Evolutionary conservation across 2,888 invertebrate genomes (phyloP), one percentile per base, ranked within the genome.

Genomic region (Drosophila kuntzei): DNA sequence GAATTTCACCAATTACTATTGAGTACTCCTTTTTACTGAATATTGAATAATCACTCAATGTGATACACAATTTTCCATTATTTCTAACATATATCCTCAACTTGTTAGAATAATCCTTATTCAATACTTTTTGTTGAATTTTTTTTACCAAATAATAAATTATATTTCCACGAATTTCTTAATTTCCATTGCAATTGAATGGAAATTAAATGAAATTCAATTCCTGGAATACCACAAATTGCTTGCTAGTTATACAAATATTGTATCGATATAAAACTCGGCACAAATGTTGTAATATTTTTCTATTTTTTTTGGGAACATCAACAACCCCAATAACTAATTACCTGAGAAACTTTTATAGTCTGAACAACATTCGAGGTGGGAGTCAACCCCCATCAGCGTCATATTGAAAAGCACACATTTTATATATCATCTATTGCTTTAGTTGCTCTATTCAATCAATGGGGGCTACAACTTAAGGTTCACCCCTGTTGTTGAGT

Each of bases 371-470:
- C 41, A 25, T 50, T 22, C 16, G n/a, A 27, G 36, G 50, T 36
- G 36, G 46, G 57, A n/a, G 36, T 20, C 47, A 27, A 58, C 58
- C 49, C 47, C 37, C 47, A 37, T 39, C 22, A 22, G 27, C 22
- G 18, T 22, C n/a, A 14, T 57, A 61, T 70, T 53, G 71, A 64
- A 54, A 49, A 44, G 29, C 55, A 65, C 60, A 41, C 47, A 66
- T 22, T 64, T 49, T 18, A 44, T 18, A 44, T 41, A 44, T n/a
- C 64, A 55, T 64, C 58, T 61, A 71, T 71, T 51, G 59, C 64
- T 11, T 53, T 41, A 61, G 60, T 62, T 75, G 49, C 34, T 61
- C 51, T 75, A 72, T 74, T 62, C 61, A 72, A 72, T 75, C 70
- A 75, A 25, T 4, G 46, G 37, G 32, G 55, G 57, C 46, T 12